phyloP scores from a whole-genome alignment of 2,113 vertebrate species.

The Gavialis gangeticus region DNA sequence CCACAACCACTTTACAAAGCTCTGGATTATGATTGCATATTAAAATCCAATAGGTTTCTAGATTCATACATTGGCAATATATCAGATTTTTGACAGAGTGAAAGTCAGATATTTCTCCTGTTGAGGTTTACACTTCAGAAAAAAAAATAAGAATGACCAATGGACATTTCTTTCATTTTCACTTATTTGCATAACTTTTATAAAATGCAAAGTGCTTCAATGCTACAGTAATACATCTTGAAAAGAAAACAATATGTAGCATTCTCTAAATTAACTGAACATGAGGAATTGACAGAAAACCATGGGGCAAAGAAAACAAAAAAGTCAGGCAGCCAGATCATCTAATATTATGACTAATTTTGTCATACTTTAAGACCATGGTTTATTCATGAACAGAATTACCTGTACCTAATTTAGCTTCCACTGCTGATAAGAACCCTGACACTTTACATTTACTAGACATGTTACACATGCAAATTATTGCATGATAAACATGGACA shows the following conservation, averaged over 20 bases:
- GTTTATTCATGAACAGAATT: background rate
- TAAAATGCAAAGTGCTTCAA: background rate
- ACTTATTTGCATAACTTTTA: background rate
- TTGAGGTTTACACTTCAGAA: too few species aligned
- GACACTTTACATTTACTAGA: background rate
- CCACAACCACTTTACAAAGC: background rate
- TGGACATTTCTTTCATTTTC: background rate
- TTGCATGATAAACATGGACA: too few species aligned
- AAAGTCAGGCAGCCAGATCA: background rate
- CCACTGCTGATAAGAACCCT: background rate
- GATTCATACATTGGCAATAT: background rate
- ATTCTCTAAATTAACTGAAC: background rate
- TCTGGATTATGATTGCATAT: background rate
- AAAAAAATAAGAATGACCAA: background rate
- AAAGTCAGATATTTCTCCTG: background rate
- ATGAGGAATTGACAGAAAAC: constrained; percentile 1
- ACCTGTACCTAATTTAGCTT: background rate
- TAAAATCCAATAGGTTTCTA: too few species aligned
- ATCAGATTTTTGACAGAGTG: constrained; percentile 13
- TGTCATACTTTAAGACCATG: background rate
- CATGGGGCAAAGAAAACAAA: background rate
- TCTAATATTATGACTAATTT: constrained; percentile 14
- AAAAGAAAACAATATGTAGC: background rate
- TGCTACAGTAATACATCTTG: background rate
- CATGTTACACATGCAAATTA: too few species aligned